These are phyloP conservation scores for Alentia gelatinosa DNA, from an alignment of 2,888 invertebrate genomes.

Conservation along the genomic window DNA sequence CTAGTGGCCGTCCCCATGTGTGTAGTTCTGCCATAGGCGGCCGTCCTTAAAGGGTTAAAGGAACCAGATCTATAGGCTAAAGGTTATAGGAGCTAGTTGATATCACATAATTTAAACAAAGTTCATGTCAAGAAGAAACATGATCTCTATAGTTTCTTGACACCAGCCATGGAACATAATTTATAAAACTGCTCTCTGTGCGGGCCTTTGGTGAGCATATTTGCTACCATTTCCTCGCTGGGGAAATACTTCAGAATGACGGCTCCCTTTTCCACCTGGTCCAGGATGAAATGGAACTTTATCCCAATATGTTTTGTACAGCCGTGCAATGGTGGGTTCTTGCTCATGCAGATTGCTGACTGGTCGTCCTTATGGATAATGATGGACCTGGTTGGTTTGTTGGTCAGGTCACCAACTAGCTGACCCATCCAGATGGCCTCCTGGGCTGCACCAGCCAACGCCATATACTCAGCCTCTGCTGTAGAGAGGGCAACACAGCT, in stretches of 20 bases:
- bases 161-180: too few species aligned
- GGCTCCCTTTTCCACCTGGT: slow-evolving; percentile 28
- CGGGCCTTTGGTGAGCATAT: slow-evolving; percentile 12
- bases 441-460: slow-evolving; percentile 62
- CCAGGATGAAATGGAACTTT: slow-evolving; percentile 60
- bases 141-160: too few species aligned
- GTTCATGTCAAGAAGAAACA: too few species aligned
- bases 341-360: slow-evolving; percentile 58
- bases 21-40: too few species aligned
- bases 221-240: not conserved
- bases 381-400: slow-evolving; percentile 40
- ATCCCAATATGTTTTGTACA: slow-evolving; percentile 66
- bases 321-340: slow-evolving; percentile 60
- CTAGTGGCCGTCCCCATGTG: too few species aligned
- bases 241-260: not conserved
- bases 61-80: too few species aligned
- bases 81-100: too few species aligned
- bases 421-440: slow-evolving; percentile 60
- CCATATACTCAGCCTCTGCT: slow-evolving; percentile 67
- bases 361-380: slow-evolving; percentile 64
- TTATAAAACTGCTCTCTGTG: too few species aligned
- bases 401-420: not conserved
- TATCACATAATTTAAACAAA: too few species aligned
- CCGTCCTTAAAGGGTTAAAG: too few species aligned
- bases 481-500: slow-evolving; percentile 64